phyloP scores from a whole-genome alignment of 1,140 invertebrate species.

The Drosophila orena region DNA sequence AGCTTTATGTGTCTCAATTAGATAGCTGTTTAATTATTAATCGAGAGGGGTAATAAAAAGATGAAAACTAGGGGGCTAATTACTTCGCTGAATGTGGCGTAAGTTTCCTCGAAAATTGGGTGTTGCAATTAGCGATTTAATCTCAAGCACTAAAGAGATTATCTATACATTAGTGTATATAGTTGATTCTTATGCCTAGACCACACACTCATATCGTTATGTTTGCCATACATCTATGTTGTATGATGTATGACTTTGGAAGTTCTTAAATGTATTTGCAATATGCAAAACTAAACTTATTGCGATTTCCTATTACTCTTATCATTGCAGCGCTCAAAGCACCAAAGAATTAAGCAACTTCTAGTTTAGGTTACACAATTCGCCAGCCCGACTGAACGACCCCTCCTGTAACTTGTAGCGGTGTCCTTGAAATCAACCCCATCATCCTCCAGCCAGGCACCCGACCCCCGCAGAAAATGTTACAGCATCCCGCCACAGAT shows the following conservation, averaged over 20 bases:
- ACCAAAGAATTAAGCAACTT: constrained; percentile 56
- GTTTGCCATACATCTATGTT: too few relatives aligned
- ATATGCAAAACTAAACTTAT: background rate
- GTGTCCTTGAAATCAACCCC: background rate
- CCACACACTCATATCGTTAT: too few relatives aligned
- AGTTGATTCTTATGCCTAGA: too few relatives aligned
- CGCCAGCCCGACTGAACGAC: constrained; percentile 6
- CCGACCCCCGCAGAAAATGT: constrained; percentile 55
- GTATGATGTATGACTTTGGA: too few relatives aligned
- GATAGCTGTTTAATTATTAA: constrained; percentile 48
- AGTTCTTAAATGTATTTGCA: background rate
- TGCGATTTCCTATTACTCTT: background rate
- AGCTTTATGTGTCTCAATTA: constrained; percentile 67
- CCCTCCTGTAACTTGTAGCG: background rate
- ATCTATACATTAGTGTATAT: too few relatives aligned
- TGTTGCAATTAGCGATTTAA: background rate
- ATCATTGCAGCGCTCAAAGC: constrained; percentile 63
- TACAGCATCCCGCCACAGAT: constrained; percentile 84
- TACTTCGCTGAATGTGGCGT: constrained; percentile 34
- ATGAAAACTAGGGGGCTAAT: constrained; percentile 53
- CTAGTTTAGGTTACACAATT: constrained; percentile 25
- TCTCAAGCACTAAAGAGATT: too few relatives aligned
- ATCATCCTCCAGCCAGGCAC: background rate
- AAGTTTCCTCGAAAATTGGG: background rate
- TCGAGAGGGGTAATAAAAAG: constrained; percentile 49